phyloP scores from a whole-genome alignment of 1,140 invertebrate genomes.

The Arion vulgaris region DNA sequence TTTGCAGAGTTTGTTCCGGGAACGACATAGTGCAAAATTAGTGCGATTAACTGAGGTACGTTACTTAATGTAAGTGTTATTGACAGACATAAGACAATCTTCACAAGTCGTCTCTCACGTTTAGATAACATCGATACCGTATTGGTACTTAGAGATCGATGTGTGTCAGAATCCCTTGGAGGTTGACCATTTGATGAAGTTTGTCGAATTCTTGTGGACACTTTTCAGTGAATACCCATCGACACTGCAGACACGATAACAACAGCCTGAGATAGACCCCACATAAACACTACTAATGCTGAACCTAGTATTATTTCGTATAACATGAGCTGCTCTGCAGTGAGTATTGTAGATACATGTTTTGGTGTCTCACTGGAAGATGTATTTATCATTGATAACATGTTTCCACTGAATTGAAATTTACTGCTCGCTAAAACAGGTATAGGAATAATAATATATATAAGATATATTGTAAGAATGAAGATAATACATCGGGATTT shows the following conservation, averaged over 20 bases:
- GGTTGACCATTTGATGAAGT: background rate
- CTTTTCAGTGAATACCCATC: too few species aligned
- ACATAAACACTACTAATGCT: background rate
- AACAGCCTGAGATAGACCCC: background rate
- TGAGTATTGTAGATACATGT: background rate
- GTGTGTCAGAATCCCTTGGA: too few species aligned
- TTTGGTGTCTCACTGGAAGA: background rate
- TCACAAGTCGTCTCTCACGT: too few species aligned
- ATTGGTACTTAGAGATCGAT: too few species aligned
- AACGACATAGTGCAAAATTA: too few species aligned
- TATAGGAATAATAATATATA: background rate
- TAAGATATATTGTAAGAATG: background rate
- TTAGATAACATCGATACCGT: too few species aligned
- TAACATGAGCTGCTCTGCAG: background rate
- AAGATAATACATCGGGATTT: background rate
- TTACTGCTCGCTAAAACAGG: background rate
- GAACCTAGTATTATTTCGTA: background rate
- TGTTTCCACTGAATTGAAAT: background rate
- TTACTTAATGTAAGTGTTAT: too few species aligned
- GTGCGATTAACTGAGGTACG: too few species aligned
- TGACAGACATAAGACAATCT: too few species aligned
- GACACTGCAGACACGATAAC: too few species aligned
- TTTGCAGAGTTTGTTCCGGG: too few species aligned
- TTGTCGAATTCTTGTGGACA: too few species aligned
- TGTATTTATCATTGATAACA: background rate